phyloP scores from a whole-genome alignment of 2,113 vertebrate genomes.

The Prunella himalayana region DNA sequence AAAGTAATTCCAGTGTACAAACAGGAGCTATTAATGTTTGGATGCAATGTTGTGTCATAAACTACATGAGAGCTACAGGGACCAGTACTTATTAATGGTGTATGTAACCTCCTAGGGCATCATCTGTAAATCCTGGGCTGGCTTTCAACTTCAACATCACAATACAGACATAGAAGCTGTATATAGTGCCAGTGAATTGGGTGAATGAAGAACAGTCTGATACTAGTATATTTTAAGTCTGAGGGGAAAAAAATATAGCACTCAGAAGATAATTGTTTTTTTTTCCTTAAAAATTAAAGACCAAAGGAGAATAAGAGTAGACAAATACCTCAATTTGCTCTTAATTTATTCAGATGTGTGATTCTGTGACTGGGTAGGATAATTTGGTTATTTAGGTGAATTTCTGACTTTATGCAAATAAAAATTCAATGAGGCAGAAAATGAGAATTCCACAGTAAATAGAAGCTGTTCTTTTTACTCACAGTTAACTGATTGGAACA shows the following conservation, averaged over 20 bases:
- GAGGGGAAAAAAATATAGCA: not conserved
- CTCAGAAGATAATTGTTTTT: not conserved
- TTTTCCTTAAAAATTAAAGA: not conserved
- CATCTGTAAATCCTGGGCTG: not conserved
- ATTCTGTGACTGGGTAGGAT: not conserved
- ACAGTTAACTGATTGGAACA: constrained; percentile 38
- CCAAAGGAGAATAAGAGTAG: not conserved
- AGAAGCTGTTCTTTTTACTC: constrained; percentile 2
- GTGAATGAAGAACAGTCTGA: not conserved
- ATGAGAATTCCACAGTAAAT: not conserved
- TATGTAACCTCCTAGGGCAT: not conserved
- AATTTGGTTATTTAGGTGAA: constrained; percentile 18
- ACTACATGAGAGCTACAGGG: not conserved
- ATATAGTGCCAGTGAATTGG: not conserved
- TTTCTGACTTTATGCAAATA: constrained; percentile 18
- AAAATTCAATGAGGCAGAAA: constrained; percentile 36
- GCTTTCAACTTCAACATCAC: not conserved
- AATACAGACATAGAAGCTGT: not conserved
- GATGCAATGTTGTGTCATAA: not conserved
- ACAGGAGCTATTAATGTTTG: not conserved
- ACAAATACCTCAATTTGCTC: not conserved
- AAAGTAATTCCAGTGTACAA: not conserved
- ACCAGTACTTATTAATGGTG: not conserved
- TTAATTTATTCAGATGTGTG: not conserved
- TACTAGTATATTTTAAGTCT: not conserved